Conservation (phyloP, 2,888 invertebrate genomes). For the Epicampocera succincta region DNA sequence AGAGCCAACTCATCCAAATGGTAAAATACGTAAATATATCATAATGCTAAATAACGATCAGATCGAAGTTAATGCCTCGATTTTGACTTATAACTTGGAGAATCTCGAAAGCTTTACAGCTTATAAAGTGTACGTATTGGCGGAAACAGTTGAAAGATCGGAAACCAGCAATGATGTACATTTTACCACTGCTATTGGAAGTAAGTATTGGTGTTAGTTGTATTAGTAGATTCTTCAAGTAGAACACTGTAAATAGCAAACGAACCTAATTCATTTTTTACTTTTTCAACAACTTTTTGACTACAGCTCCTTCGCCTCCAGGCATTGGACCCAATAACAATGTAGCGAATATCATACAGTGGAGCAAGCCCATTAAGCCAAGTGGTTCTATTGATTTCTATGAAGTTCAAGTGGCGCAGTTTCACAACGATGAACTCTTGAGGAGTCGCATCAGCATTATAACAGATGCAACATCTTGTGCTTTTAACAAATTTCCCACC, state of each 20-base stretch:
- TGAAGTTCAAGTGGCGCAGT: constrained; percentile 81
- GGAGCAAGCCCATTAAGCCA: constrained; percentile 83
- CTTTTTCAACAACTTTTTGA: not conserved
- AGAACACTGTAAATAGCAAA: no score
- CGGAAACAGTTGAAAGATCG: constrained; percentile 88
- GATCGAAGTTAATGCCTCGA: constrained; percentile 55
- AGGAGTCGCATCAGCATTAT: constrained; percentile 72
- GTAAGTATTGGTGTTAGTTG: constrained; percentile 72
- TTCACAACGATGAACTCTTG: constrained; percentile 72
- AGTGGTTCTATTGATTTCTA: constrained; percentile 84
- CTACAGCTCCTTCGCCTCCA: constrained; percentile 76
- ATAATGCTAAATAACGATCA: constrained; percentile 70
- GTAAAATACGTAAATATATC: constrained; percentile 83
- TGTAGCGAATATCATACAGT: constrained; percentile 76
- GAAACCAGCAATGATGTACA: constrained; percentile 82
- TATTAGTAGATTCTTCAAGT: no score
- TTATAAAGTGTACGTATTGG: constrained; percentile 87
- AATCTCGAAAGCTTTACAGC: constrained; percentile 84
- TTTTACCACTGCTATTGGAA: constrained; percentile 85
- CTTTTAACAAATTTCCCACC: constrained; percentile 68
- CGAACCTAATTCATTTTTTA: no score
- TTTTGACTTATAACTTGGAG: constrained; percentile 66
- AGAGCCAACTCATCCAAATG: constrained; percentile 88
- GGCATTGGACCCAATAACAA: constrained; percentile 59
- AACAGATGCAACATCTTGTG: constrained; percentile 69